Percentiles rank a stretch among this genome's conserved stretches.
Evolutionary conservation across 2,888 invertebrate genomes (phyloP).

Genomic region (Ochropacha duplaris): DNA sequence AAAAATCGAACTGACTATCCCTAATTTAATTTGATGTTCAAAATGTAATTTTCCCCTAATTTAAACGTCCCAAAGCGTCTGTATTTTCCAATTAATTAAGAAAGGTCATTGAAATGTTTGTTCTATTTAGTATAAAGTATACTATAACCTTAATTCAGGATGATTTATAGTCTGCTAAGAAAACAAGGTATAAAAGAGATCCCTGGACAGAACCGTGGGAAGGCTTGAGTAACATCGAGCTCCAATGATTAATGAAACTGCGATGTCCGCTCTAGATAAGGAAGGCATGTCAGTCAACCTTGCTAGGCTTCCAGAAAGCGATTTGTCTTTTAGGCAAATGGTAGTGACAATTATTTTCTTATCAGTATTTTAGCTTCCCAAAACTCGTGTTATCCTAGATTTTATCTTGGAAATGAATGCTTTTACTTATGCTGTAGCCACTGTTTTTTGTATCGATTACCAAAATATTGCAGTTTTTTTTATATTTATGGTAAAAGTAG

Average conservation of each 20-base stretch:
- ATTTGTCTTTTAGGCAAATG: constrained; percentile 40
- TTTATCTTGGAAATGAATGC: neutral
- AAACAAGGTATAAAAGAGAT: neutral
- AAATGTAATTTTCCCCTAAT: neutral
- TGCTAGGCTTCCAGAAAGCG: constrained; percentile 16
- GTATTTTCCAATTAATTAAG: neutral
- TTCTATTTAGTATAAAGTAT: neutral
- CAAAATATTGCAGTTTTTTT: too few species aligned
- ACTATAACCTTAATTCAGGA: neutral
- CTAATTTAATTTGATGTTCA: neutral
- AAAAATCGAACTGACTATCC: neutral
- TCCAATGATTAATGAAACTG: constrained; percentile 41
- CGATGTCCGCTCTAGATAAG: constrained; percentile 31
- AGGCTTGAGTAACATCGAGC: neutral
- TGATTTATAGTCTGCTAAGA: constrained; percentile 4
- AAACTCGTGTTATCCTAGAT: neutral
- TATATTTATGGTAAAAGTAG: too few species aligned
- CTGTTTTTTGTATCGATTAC: neutral
- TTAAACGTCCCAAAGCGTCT: neutral
- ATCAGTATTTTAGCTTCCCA: constrained; percentile 6
- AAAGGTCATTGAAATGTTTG: neutral
- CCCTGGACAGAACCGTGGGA: neutral
- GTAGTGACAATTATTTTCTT: constrained; percentile 24
- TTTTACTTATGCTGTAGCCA: neutral
- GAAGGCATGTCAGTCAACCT: constrained; percentile 22